Percentiles rank a stretch among this genome's conserved stretches.
These are phyloP conservation scores for Metridium senile DNA, from an alignment of 92 coral and sea anemone genomes.

Conservation along the genomic window DNA sequence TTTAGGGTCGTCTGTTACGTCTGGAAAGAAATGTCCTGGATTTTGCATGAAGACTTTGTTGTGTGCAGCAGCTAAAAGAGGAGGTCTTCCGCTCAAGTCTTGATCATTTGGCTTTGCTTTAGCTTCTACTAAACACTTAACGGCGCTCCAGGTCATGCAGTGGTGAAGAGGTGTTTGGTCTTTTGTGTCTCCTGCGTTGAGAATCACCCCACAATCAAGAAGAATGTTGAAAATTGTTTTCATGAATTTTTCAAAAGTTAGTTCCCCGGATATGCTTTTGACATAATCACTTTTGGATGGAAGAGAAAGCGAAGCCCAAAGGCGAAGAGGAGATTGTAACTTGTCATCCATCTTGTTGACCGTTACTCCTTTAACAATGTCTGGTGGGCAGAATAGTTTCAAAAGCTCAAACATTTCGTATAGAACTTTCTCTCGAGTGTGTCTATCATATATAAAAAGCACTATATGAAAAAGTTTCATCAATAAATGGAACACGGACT, in stretches of 20 bases:
- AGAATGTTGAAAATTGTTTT: conserved; percentile 4
- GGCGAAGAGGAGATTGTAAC: conserved; percentile 7
- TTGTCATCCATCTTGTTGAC: not conserved
- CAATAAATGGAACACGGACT: conserved; percentile 22
- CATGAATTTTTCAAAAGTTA: not conserved
- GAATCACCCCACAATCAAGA: conserved; percentile 8
- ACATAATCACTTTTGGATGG: not conserved
- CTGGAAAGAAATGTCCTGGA: not conserved
- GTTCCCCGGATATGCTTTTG: not conserved
- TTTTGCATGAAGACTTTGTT: too few relatives aligned
- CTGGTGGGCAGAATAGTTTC: not conserved
- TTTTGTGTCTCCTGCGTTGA: conserved; percentile 2
- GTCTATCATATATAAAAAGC: not conserved
- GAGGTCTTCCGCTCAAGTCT: conserved; percentile 13
- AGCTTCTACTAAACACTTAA: conserved; percentile 39
- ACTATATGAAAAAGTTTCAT: not conserved
- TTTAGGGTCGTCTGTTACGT: conserved; percentile 5
- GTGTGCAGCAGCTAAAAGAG: conserved; percentile 9
- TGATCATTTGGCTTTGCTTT: conserved; percentile 39
- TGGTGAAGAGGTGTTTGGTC: conserved; percentile 35
- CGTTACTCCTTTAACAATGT: not conserved
- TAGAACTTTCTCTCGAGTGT: not conserved
- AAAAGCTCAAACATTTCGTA: not conserved
- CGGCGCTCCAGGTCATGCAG: conserved; percentile 46
- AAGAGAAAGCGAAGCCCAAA: conserved; percentile 11